phyloP scores from a whole-genome alignment of 37 sponge, comb jelly and placozoan genomes.

The Petrosia ficiformis region DNA sequence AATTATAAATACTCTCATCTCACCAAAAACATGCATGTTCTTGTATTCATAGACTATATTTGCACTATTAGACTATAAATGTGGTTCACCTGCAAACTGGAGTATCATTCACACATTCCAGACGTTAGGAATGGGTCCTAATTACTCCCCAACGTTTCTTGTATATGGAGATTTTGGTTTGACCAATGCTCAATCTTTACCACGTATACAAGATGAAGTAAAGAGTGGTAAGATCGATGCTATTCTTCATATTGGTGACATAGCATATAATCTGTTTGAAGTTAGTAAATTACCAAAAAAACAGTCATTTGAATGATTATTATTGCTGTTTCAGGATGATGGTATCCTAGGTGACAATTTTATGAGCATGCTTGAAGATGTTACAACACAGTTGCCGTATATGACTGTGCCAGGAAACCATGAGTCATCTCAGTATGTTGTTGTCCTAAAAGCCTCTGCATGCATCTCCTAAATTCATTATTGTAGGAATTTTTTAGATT shows the following conservation, averaged over 20 bases:
- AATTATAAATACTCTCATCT: no score
- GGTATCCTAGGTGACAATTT: constrained; percentile 46
- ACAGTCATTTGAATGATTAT: no score
- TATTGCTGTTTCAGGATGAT: constrained; percentile 12
- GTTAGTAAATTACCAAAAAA: neutral
- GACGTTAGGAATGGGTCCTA: neutral
- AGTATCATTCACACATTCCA: constrained; percentile 10
- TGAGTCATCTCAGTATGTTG: constrained; percentile 21
- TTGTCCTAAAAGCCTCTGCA: neutral
- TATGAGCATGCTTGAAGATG: constrained; percentile 35
- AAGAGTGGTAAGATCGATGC: constrained; percentile 10
- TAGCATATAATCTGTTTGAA: constrained; percentile 26
- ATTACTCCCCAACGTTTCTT: constrained; percentile 3
- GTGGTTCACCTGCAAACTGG: constrained; percentile 29
- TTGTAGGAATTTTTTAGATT: constrained; percentile 49
- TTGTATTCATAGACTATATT: no score
- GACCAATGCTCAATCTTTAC: constrained; percentile 22
- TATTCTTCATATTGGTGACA: constrained; percentile 21
- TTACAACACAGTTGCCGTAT: constrained; percentile 47
- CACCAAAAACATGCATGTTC: no score
- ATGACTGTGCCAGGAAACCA: constrained; percentile 58
- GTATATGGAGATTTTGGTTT: constrained; percentile 31
- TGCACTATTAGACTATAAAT: constrained; percentile 19
- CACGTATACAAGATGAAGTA: constrained; percentile 10
- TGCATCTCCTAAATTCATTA: neutral